These are phyloP conservation scores for Pterostichus madidus DNA, from an alignment of 2,888 invertebrate species.

Conservation along the genomic window DNA sequence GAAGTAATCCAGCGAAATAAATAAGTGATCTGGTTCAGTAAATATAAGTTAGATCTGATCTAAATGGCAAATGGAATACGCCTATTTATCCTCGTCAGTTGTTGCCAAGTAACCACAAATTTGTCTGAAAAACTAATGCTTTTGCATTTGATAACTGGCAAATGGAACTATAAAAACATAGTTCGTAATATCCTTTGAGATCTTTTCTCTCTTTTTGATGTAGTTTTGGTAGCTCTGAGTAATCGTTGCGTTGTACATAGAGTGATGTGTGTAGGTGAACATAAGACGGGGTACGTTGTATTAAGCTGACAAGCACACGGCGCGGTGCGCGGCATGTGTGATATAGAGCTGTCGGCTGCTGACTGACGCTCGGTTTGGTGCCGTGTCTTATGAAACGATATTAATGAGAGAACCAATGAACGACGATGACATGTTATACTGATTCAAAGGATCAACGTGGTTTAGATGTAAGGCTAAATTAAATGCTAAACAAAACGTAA, in stretches of 20 bases:
- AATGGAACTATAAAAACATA: too few species aligned
- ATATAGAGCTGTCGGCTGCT: conserved; percentile 25
- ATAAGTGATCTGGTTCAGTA: too few species aligned
- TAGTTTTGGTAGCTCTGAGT: neutral
- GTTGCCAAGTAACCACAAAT: too few species aligned
- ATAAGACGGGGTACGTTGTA: neutral
- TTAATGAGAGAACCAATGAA: conserved; percentile 51
- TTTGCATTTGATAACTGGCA: too few species aligned
- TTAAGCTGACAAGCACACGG: conserved; percentile 19
- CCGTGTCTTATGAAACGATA: conserved; percentile 22
- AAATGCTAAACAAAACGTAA: too few species aligned
- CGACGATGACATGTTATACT: conserved; percentile 15
- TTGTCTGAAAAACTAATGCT: too few species aligned
- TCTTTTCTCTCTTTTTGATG: neutral
- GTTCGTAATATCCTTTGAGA: too few species aligned
- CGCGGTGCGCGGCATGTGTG: conserved; percentile 13
- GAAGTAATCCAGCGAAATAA: too few species aligned
- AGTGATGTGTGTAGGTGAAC: neutral
- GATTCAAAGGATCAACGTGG: conserved; percentile 35
- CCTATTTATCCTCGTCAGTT: too few species aligned
- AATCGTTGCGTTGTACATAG: neutral
- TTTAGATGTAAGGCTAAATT: too few species aligned
- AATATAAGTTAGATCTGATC: too few species aligned
- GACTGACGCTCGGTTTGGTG: neutral
- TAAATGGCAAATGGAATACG: too few species aligned